Evolutionary conservation across 2,797 vertebrate genomes (phyloP).

Genomic region (Discoglossus pictus): DNA sequence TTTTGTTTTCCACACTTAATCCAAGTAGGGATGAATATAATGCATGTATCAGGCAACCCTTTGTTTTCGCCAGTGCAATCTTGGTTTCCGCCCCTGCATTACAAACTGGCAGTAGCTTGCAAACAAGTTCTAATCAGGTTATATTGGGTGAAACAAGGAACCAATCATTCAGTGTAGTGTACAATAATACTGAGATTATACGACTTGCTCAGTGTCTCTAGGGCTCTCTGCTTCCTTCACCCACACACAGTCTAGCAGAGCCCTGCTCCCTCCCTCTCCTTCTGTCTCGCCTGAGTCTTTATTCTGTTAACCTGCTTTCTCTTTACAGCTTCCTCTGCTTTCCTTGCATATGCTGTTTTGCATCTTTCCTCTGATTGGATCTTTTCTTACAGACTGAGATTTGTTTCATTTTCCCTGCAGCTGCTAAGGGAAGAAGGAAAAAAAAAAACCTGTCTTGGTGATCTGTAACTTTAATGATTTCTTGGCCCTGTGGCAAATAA

Average conservation of each 20-base stretch:
- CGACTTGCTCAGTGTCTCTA: conserved; percentile 31
- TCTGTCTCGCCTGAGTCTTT: conserved; percentile 36
- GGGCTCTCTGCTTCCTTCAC: conserved; percentile 32
- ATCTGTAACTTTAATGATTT: too few relatives aligned
- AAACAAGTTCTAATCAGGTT: conserved; percentile 3
- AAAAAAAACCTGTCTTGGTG: too few relatives aligned
- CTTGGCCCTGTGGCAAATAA: background rate
- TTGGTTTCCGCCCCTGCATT: too few relatives aligned
- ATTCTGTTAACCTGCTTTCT: conserved; percentile 35
- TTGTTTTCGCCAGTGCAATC: too few relatives aligned
- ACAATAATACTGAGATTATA: conserved; percentile 30
- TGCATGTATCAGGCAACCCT: too few relatives aligned
- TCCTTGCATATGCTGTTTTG: conserved; percentile 21
- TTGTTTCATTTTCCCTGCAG: background rate
- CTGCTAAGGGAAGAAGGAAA: background rate
- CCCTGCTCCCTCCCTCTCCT: conserved; percentile 30
- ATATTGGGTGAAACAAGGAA: conserved; percentile 18
- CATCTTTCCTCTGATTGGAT: conserved; percentile 7
- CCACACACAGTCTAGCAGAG: conserved; percentile 45
- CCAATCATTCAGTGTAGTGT: conserved; percentile 4
- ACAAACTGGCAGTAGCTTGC: too few relatives aligned
- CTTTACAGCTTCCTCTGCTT: conserved; percentile 23
- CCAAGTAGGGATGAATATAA: too few relatives aligned
- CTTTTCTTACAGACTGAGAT: background rate
- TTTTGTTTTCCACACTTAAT: too few relatives aligned